Evolutionary conservation across 1,140 invertebrate genomes (phyloP).

Genomic region (Drosophila carrolli): DNA sequence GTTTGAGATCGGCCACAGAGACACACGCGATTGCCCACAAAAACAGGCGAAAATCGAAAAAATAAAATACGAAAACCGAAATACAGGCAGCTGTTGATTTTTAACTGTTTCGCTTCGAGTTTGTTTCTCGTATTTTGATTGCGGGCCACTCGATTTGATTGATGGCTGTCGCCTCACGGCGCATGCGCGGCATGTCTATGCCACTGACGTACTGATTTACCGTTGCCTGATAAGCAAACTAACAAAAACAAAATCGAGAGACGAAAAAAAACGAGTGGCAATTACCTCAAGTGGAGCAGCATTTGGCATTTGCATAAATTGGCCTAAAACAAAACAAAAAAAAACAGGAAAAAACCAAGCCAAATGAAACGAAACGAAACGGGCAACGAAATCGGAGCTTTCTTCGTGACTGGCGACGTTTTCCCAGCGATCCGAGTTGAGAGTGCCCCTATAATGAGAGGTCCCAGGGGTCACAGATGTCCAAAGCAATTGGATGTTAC

Average conservation of each 20-base stretch:
- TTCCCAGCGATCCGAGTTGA: constrained; percentile 51
- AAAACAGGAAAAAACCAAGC: constrained; percentile 16
- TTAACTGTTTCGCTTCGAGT: constrained; percentile 48
- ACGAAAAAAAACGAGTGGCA: constrained; percentile 63
- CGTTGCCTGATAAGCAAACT: constrained; percentile 61
- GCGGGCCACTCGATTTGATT: constrained; percentile 73
- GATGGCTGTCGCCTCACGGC: constrained; percentile 79
- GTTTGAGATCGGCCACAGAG: constrained; percentile 51
- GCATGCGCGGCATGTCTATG: constrained; percentile 74
- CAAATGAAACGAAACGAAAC: constrained; percentile 48
- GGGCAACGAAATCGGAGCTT: constrained; percentile 73
- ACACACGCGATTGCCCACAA: constrained; percentile 49
- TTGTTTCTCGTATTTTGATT: constrained; percentile 61
- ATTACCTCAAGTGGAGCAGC: constrained; percentile 79
- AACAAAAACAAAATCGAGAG: constrained; percentile 20
- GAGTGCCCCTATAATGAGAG: constrained; percentile 37
- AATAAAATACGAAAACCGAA: constrained; percentile 8
- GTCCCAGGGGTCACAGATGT: constrained; percentile 69
- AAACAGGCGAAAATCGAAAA: neutral
- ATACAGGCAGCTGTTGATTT: constrained; percentile 63
- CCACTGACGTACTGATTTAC: constrained; percentile 65
- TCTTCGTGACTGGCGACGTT: constrained; percentile 78
- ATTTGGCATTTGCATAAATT: constrained; percentile 80
- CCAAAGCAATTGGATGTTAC: constrained; percentile 74
- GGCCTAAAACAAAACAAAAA: constrained; percentile 46